Percentiles rank a stretch among this genome's conserved stretches.
These are phyloP conservation scores for Mizuhopecten yessoensis DNA, from an alignment of 1,140 invertebrate species.

Conservation along the genomic window DNA sequence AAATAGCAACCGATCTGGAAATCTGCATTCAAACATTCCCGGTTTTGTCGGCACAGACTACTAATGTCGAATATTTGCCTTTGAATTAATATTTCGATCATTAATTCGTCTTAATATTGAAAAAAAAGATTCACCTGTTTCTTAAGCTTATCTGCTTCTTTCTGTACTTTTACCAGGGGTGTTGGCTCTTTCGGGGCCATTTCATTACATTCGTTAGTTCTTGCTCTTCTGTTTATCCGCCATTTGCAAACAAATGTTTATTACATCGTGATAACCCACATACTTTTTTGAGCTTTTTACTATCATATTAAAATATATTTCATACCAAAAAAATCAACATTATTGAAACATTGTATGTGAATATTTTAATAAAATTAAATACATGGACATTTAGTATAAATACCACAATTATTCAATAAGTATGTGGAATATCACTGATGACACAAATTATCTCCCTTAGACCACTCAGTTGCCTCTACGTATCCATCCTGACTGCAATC, in stretches of 20 bases:
- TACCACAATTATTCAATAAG: background rate
- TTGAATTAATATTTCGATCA: constrained; percentile 35
- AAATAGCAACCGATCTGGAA: background rate
- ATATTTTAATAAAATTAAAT: no score
- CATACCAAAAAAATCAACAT: no score
- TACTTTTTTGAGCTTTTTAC: background rate
- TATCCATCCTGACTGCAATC: no score
- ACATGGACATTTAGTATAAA: no score
- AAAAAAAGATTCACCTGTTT: constrained; percentile 67
- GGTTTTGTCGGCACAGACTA: background rate
- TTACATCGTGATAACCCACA: constrained; percentile 4
- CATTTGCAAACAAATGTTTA: constrained; percentile 66
- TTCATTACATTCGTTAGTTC: constrained; percentile 50
- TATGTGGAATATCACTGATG: background rate
- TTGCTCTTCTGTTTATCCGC: background rate
- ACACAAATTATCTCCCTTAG: constrained; percentile 6
- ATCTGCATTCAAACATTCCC: background rate
- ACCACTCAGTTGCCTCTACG: background rate
- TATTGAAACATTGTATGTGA: no score
- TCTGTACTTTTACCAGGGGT: constrained; percentile 72
- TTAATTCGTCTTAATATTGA: background rate
- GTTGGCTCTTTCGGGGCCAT: constrained; percentile 67
- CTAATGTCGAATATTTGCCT: background rate
- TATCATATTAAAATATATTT: no score
- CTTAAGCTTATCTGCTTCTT: constrained; percentile 73